Conservation (phyloP, 1,140 invertebrate species). For the Nymphalis io region DNA sequence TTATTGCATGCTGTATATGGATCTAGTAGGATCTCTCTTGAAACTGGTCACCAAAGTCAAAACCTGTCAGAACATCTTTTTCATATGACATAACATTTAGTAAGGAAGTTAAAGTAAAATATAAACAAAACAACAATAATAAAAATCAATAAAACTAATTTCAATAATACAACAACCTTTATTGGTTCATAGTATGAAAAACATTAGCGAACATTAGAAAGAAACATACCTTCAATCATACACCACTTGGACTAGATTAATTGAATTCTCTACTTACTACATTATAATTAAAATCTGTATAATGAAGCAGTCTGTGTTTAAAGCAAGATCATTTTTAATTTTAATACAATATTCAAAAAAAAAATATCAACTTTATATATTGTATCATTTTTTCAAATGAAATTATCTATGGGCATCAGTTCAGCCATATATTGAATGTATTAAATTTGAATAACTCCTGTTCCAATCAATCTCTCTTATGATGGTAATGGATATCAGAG, state of each 20-base stretch:
- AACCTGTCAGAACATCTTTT: too few relatives aligned
- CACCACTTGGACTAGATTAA: slow-evolving; percentile 8
- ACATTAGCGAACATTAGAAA: neutral
- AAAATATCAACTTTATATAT: neutral
- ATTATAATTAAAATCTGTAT: slow-evolving; percentile 5
- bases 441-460: too few relatives aligned
- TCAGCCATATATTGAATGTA: too few relatives aligned
- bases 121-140: neutral
- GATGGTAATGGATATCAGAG: too few relatives aligned
- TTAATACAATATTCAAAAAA: neutral
- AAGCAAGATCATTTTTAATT: slow-evolving; percentile 6
- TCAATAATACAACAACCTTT: slow-evolving; percentile 11
- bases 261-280: slow-evolving; percentile 2
- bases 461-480: too few relatives aligned
- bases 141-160: neutral
- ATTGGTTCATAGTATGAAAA: slow-evolving; percentile 6
- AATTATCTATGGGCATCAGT: too few relatives aligned
- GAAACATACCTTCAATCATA: neutral
- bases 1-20: too few relatives aligned
- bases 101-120: too few relatives aligned
- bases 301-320: slow-evolving; percentile 27
- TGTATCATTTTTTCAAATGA: too few relatives aligned
- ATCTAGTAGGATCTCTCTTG: too few relatives aligned
- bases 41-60: too few relatives aligned
- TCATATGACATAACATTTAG: too few relatives aligned